Evolutionary conservation across 1,140 invertebrate species (phyloP).

Genomic region (Atopsyche davidsoni): DNA sequence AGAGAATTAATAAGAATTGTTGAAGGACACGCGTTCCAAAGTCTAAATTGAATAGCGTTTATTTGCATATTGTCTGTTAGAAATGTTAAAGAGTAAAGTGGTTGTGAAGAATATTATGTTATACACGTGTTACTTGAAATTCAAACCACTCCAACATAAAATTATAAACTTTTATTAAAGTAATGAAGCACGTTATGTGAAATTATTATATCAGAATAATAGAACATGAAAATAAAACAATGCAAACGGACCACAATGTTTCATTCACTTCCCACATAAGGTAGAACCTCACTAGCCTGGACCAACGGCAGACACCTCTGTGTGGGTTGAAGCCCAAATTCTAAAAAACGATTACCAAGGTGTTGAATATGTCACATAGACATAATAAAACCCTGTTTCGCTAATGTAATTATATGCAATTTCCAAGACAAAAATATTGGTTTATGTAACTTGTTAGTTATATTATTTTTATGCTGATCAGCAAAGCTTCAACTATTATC

Average conservation of each 20-base stretch:
- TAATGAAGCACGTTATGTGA: conserved; percentile 14
- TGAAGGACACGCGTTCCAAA: not conserved
- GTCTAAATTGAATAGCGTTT: conserved; percentile 14
- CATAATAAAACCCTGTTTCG: too few species aligned
- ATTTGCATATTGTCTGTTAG: conserved; percentile 22
- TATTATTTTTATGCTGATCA: too few species aligned
- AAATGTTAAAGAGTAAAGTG: conserved; percentile 24
- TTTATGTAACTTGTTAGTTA: too few species aligned
- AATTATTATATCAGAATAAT: conserved; percentile 15
- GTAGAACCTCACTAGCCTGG: too few species aligned
- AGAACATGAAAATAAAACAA: conserved; percentile 18
- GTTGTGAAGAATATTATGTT: conserved; percentile 29
- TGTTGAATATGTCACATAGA: too few species aligned
- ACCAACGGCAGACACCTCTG: too few species aligned
- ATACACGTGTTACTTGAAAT: conserved; percentile 24
- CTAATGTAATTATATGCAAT: too few species aligned
- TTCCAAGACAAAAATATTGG: too few species aligned
- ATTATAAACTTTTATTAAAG: conserved; percentile 18
- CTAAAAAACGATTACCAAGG: too few species aligned
- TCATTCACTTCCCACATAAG: not conserved
- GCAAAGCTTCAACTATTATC: too few species aligned
- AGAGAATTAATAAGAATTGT: not conserved
- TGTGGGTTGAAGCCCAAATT: too few species aligned
- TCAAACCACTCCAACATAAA: conserved; percentile 19
- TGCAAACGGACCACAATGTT: conserved; percentile 10